Conservation (phyloP, 2,797 vertebrate genomes). For the Spinibarbus caldwelli region DNA sequence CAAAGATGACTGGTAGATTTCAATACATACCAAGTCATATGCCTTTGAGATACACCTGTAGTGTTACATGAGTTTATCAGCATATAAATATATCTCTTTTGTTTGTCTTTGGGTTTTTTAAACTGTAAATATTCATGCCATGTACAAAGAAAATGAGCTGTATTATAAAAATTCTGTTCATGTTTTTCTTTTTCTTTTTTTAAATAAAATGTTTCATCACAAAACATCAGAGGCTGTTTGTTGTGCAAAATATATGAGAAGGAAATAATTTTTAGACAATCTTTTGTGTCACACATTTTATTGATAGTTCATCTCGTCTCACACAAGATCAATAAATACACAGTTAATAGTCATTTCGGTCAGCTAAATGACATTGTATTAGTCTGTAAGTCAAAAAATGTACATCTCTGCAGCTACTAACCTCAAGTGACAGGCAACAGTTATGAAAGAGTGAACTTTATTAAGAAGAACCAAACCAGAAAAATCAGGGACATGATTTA, state of each 20-base stretch:
- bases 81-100: slow-evolving; percentile 51
- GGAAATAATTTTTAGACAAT: background rate
- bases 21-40: background rate
- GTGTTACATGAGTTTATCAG: slow-evolving; percentile 42
- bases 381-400: slow-evolving; percentile 55
- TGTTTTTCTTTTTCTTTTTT: slow-evolving; percentile 49
- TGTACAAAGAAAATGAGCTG: slow-evolving; percentile 82
- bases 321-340: slow-evolving; percentile 62
- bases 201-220: slow-evolving; percentile 70
- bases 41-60: slow-evolving; percentile 43
- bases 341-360: slow-evolving; percentile 51
- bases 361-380: slow-evolving; percentile 54
- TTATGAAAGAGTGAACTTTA: slow-evolving; percentile 46
- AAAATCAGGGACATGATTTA: background rate
- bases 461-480: slow-evolving; percentile 40
- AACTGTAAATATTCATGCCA: slow-evolving; percentile 76
- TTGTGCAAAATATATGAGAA: background rate
- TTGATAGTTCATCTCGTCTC: slow-evolving; percentile 56
- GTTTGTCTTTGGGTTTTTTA: slow-evolving; percentile 68
- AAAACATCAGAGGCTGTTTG: slow-evolving; percentile 4
- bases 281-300: slow-evolving; percentile 55
- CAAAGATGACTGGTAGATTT: slow-evolving; percentile 46
- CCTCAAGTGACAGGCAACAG: slow-evolving; percentile 37
- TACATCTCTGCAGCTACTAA: slow-evolving; percentile 48
- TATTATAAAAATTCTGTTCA: slow-evolving; percentile 64